Evolutionary conservation across 2,797 vertebrate species (phyloP).

Genomic region (Sorex maritimensis): DNA sequence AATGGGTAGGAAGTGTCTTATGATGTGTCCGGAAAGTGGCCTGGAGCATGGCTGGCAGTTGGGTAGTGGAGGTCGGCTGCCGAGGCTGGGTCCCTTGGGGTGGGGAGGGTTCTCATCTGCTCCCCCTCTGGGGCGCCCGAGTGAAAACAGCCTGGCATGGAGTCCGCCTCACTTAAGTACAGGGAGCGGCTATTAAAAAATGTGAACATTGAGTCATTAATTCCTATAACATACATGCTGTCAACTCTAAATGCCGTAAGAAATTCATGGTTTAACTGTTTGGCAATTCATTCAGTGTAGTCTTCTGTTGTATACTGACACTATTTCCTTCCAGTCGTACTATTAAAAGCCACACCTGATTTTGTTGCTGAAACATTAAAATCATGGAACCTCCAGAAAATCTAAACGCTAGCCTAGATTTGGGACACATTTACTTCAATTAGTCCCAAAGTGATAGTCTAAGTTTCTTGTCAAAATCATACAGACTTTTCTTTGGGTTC

Average conservation of each 20-base stretch:
- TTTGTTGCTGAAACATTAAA: slow-evolving; percentile 45
- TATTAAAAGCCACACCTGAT: slow-evolving; percentile 33
- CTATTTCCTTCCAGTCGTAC: slow-evolving; percentile 44
- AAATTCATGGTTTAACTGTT: slow-evolving; percentile 58
- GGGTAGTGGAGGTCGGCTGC: no score
- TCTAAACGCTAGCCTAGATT: slow-evolving; percentile 5
- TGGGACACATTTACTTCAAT: slow-evolving; percentile 28
- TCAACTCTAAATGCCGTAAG: slow-evolving; percentile 52
- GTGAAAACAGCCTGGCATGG: no score
- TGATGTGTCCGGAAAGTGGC: no score
- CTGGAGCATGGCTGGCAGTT: no score
- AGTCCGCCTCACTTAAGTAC: neutral
- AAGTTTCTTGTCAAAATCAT: slow-evolving; percentile 62
- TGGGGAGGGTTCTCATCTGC: no score
- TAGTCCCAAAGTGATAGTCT: neutral
- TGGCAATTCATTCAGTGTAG: slow-evolving; percentile 34
- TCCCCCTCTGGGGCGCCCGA: no score
- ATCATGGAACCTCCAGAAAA: slow-evolving; percentile 43
- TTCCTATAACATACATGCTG: neutral
- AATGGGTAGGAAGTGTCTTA: no score
- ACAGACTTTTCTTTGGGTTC: slow-evolving; percentile 59
- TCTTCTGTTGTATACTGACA: slow-evolving; percentile 33
- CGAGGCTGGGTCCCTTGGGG: no score
- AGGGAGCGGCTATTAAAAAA: neutral
- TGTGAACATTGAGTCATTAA: slow-evolving; percentile 20